phyloP scores from a whole-genome alignment of 2,888 invertebrate species.

The Gymnosoma rotundatum region DNA sequence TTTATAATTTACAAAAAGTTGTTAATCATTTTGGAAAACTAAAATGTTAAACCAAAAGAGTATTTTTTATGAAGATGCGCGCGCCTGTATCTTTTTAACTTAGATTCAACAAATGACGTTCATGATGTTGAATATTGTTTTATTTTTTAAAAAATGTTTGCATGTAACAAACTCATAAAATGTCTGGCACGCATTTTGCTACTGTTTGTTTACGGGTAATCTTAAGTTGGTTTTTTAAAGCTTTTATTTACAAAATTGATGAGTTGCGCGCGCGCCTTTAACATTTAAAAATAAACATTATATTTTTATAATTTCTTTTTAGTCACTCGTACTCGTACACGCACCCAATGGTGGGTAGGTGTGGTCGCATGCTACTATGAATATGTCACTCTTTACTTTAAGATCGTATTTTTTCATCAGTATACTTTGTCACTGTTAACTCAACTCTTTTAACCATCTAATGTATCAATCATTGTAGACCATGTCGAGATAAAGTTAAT shows the following conservation, averaged over 20 bases:
- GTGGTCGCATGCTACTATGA: slow-evolving; percentile 47
- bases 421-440: slow-evolving; percentile 28
- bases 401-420: slow-evolving; percentile 27
- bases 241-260: slow-evolving; percentile 55
- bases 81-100: slow-evolving; percentile 25
- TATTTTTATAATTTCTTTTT: slow-evolving; percentile 14
- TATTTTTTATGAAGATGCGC: slow-evolving; percentile 1
- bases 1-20: slow-evolving; percentile 56
- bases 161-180: slow-evolving; percentile 65
- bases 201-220: slow-evolving; percentile 40
- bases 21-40: slow-evolving; percentile 57
- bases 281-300: slow-evolving; percentile 33
- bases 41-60: slow-evolving; percentile 6
- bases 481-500: slow-evolving; percentile 33
- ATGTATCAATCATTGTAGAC: slow-evolving; percentile 60
- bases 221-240: slow-evolving; percentile 27
- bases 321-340: slow-evolving; percentile 20
- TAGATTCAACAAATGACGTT: slow-evolving; percentile 49
- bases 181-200: slow-evolving; percentile 64
- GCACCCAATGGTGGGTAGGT: slow-evolving; percentile 55
- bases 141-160: slow-evolving; percentile 9
- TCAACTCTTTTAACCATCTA: slow-evolving; percentile 28
- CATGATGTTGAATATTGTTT: slow-evolving; percentile 18
- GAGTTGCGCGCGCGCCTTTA: slow-evolving; percentile 58
- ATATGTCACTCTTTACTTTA: slow-evolving; percentile 43